These are phyloP conservation scores for Glaucidium brasilianum DNA, from an alignment of 2,113 vertebrate genomes.

Conservation along the genomic window DNA sequence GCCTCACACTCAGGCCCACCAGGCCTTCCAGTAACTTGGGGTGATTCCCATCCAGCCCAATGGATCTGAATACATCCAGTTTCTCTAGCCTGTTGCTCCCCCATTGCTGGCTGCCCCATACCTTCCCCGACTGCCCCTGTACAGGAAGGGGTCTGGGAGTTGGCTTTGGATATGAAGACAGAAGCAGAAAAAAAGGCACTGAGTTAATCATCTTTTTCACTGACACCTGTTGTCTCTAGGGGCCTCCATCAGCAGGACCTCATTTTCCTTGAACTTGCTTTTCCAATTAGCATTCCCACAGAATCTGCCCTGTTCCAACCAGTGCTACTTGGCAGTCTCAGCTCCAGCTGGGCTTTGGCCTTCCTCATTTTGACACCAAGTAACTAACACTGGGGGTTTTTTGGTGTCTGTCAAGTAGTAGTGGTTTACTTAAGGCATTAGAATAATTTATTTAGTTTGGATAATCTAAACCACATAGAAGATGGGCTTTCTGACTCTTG, in stretches of 20 bases:
- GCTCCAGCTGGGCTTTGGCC: neutral
- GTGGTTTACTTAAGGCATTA: neutral
- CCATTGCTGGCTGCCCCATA: neutral
- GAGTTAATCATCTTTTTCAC: neutral
- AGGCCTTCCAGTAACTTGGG: neutral
- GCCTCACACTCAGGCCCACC: neutral
- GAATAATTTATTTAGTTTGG: neutral
- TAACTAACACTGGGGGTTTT: neutral
- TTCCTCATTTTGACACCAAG: neutral
- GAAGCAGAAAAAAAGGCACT: neutral
- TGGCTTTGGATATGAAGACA: neutral
- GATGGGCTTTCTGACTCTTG: neutral
- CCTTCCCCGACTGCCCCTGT: fast-evolving
- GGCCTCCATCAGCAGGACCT: neutral
- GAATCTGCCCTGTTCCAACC: neutral
- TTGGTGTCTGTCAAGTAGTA: neutral
- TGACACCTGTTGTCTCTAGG: neutral
- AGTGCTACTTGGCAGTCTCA: fast-evolving
- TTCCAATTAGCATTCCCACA: neutral
- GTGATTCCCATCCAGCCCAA: neutral
- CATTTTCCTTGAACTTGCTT: neutral
- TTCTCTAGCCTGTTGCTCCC: neutral
- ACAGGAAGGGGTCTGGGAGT: neutral
- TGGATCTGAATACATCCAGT: neutral
- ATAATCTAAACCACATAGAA: neutral